phyloP scores from a whole-genome alignment of 2,888 invertebrate species.

The Lamellibrachia satsuma region DNA sequence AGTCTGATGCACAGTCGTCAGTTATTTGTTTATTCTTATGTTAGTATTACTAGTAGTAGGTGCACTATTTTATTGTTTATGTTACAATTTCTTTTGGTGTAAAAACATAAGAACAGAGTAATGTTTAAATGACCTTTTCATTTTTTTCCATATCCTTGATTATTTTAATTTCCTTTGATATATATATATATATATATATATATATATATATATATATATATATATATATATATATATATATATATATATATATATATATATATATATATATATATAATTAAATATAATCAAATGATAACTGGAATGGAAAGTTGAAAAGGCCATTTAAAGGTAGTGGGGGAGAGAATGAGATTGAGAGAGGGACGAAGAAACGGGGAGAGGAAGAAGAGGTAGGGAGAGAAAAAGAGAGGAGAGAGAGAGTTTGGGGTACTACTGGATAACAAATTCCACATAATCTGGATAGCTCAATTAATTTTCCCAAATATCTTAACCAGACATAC shows the following conservation, averaged over 20 bases:
- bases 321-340: too few species aligned
- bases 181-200: too few species aligned
- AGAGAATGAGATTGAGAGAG: not conserved
- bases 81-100: not conserved
- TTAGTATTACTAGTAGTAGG: not conserved
- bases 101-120: not conserved
- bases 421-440: not conserved
- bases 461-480: not conserved
- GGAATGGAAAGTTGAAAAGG: too few species aligned
- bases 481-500: not conserved
- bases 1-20: too few species aligned
- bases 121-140: not conserved
- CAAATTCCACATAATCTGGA: not conserved
- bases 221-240: too few species aligned
- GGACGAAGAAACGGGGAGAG: not conserved
- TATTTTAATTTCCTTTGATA: too few species aligned
- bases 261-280: too few species aligned
- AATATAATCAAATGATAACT: too few species aligned
- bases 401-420: not conserved
- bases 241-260: too few species aligned
- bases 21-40: not conserved
- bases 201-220: too few species aligned
- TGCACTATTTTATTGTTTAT: not conserved
- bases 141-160: too few species aligned
- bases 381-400: not conserved